Evolutionary conservation across 1,140 invertebrate genomes (phyloP).

Genomic region (Bombus polaris): DNA sequence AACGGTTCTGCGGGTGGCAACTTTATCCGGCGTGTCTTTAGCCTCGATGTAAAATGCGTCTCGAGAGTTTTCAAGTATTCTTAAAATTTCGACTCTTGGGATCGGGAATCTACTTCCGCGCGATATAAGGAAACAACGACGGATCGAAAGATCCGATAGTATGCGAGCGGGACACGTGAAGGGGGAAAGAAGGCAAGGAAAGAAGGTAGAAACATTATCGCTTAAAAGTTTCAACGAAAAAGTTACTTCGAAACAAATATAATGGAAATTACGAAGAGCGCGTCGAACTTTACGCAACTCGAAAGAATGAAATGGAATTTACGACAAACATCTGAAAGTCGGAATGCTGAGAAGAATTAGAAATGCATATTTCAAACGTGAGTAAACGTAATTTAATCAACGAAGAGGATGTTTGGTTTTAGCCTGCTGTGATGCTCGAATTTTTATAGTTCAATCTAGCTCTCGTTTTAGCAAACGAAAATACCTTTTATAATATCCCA

Average conservation of each 20-base stretch:
- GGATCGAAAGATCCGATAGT: conserved; percentile 25
- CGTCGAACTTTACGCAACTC: conserved; percentile 34
- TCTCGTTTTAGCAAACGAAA: background rate
- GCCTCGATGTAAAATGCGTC: conserved; percentile 16
- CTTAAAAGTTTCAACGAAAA: conserved; percentile 40
- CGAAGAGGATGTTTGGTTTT: background rate
- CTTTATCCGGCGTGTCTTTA: conserved; percentile 4
- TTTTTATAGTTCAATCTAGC: rapidly evolving
- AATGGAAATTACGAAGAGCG: conserved; percentile 54
- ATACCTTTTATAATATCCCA: background rate
- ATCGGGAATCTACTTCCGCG: conserved; percentile 4
- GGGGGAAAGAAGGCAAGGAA: background rate
- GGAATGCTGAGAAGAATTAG: background rate
- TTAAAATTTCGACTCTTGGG: conserved; percentile 13
- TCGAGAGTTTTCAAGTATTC: conserved; percentile 30
- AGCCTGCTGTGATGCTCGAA: background rate
- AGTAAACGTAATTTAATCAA: background rate
- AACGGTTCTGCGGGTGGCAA: background rate
- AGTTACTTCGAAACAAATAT: conserved; percentile 48
- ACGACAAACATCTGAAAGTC: conserved; percentile 24
- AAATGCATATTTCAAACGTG: background rate
- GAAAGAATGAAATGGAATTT: background rate
- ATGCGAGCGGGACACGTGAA: conserved; percentile 8
- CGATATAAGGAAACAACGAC: conserved; percentile 15
- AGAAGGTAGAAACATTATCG: conserved; percentile 44